A percentile compares a stretch with the other conserved stretches of the same genome.
phyloP scores from a whole-genome alignment of 2,888 invertebrate species.

The Hydrotaea cyrtoneurina region DNA sequence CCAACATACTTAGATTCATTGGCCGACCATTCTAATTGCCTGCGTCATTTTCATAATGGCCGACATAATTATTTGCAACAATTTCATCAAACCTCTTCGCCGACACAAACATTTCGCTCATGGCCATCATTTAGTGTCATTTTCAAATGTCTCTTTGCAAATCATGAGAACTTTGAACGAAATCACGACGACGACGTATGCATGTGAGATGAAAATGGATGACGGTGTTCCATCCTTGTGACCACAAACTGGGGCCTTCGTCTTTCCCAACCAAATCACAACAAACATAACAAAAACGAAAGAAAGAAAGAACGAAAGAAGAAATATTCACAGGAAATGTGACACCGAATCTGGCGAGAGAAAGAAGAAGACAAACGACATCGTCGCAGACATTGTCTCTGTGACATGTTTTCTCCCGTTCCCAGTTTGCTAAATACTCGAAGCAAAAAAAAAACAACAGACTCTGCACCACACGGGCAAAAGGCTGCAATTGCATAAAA shows the following conservation, averaged over 20 bases:
- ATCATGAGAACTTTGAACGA: not conserved
- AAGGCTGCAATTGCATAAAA: not conserved
- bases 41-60: not conserved
- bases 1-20: not conserved
- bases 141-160: not conserved
- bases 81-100: not conserved
- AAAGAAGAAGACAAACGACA: not conserved
- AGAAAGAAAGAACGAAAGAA: conserved; percentile 17
- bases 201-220: not conserved
- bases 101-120: not conserved
- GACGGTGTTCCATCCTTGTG: not conserved
- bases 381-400: not conserved
- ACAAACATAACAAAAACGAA: too few relatives aligned
- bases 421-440: conserved; percentile 14
- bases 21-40: not conserved
- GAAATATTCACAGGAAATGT: conserved; percentile 62
- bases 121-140: not conserved
- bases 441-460: too few relatives aligned
- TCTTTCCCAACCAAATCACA: conserved; percentile 3
- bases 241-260: not conserved
- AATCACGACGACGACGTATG: not conserved
- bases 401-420: not conserved
- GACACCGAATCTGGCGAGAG: conserved; percentile 50
- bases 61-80: not conserved
- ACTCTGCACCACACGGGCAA: not conserved